These are phyloP conservation scores for Epinotia bilunana DNA, from an alignment of 2,888 invertebrate genomes.

Conservation along the genomic window DNA sequence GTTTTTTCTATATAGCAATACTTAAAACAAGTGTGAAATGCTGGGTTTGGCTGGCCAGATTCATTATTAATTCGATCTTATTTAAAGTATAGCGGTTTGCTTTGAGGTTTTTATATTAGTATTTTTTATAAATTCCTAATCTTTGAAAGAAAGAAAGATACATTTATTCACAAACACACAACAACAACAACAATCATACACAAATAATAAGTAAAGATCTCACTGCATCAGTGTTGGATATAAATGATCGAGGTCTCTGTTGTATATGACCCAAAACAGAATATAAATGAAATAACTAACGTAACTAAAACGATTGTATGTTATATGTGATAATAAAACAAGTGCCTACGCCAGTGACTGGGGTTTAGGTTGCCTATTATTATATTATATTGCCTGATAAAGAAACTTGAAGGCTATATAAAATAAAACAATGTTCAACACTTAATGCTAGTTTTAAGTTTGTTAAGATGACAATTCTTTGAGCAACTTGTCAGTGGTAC, in stretches of 20 bases:
- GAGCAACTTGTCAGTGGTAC: neutral
- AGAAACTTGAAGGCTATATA: neutral
- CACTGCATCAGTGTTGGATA: neutral
- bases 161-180: too few relatives aligned
- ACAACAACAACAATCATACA: too few relatives aligned
- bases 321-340: neutral
- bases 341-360: neutral
- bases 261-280: too few relatives aligned
- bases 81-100: neutral
- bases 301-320: neutral
- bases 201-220: neutral
- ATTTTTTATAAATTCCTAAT: neutral
- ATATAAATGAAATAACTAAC: neutral
- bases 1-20: neutral
- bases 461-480: neutral
- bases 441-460: conserved; percentile 4
- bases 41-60: neutral
- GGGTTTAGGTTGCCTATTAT: too few relatives aligned
- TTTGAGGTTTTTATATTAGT: neutral
- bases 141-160: neutral
- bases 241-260: neutral
- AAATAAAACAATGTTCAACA: neutral
- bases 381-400: too few relatives aligned
- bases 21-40: neutral
- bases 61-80: too few relatives aligned